Evolutionary conservation across 2,113 vertebrate species (phyloP).

Genomic region (Erinaceus europaeus): DNA sequence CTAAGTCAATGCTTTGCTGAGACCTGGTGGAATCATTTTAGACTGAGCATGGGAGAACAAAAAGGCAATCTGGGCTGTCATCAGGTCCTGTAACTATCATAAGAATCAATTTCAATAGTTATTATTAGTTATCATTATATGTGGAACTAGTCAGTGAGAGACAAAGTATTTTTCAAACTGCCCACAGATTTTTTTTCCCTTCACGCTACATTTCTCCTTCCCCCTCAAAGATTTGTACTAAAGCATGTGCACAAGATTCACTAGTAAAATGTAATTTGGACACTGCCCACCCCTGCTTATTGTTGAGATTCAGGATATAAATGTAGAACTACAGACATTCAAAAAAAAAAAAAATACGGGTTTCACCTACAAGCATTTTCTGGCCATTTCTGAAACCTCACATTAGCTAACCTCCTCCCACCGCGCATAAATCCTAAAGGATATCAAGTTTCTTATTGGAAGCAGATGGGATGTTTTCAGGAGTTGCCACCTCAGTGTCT

Average conservation of each 20-base stretch:
- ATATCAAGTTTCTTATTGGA: constrained; percentile 73
- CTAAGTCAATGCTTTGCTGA: background rate
- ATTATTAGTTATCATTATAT: background rate
- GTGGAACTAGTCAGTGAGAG: background rate
- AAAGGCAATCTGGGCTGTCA: background rate
- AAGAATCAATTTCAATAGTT: too few relatives aligned
- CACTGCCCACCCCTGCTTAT: constrained; percentile 9
- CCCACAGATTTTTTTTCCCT: background rate
- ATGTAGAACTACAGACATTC: constrained; percentile 20
- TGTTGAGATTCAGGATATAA: constrained; percentile 39
- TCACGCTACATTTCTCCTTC: too few relatives aligned
- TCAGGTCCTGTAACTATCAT: background rate
- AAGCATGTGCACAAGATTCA: background rate
- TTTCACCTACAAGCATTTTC: constrained; percentile 66
- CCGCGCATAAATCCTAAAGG: constrained; percentile 66
- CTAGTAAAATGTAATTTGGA: constrained; percentile 3
- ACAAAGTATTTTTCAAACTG: background rate
- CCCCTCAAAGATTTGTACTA: background rate
- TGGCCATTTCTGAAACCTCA: constrained; percentile 47
- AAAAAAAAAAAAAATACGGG: constrained; percentile 63
- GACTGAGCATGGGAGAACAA: background rate
- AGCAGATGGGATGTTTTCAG: constrained; percentile 70
- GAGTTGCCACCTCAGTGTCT: constrained; percentile 52
- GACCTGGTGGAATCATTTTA: background rate
- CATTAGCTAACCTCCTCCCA: constrained; percentile 50